Base-by-base conservation (phyloP, 2,888 invertebrate species). In the Homarus gammarus region DNA sequence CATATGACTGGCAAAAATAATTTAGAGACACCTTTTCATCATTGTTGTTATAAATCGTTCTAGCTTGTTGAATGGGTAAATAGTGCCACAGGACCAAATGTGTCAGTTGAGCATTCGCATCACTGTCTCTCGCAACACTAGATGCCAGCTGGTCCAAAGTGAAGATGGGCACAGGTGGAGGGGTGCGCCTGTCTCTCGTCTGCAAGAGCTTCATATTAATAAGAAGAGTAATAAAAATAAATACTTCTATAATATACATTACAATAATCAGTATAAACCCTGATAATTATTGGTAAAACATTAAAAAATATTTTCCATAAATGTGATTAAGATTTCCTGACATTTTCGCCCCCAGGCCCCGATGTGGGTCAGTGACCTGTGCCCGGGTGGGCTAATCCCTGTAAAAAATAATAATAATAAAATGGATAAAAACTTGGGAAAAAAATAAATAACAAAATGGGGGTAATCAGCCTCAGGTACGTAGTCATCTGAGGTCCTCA, bases 31-130 rank as follows among this genome's bases (percentile, higher is more conserved):
- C 83, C 83, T 84, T 44, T 38, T 72, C 49, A 68, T 70, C 72
- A 51, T 18, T n/a, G 31, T 31, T 38, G 36, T 61, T 38, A 33
- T n/a, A 72, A 61, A 78, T 31, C 40, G 68, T 36, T 51, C 44
- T 61, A 38, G 56, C 56, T 27, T 38, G 56, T 27, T 73, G 70
- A 68, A 51, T 40, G 49, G 87, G 87, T 36, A 87, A 81, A 56
- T 87, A 87, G 61, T 72, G 81, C 87, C 87, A 87, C 1, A 79
- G 56, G 51, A 87, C 56, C 87, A 87, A 81, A 61, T 82, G 81
- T 38, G 44, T 81, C 27, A 87, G 75, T 27, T 81, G 18, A 36
- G 73, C 56, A 56, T 33, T 81, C 36, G 61, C 61, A 61, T 81
- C 81, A 44, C 72, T 73, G 2, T 87, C 81, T 56, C 51, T 73